Conservation (phyloP, 2,797 vertebrate genomes). For the Eulemur albifrons region DNA sequence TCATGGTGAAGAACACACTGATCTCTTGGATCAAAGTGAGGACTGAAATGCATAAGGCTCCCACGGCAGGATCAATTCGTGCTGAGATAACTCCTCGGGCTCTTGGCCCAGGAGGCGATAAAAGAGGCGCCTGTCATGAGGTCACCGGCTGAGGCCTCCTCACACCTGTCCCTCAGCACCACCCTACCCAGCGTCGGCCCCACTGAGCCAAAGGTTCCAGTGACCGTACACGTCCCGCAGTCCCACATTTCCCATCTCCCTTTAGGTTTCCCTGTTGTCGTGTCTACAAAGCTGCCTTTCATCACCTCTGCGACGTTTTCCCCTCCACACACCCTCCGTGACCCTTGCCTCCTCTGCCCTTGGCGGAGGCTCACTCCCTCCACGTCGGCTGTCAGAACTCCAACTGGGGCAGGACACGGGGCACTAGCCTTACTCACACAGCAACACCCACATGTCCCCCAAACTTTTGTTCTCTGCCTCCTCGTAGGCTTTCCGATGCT, state of each 20-base stretch:
- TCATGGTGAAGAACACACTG: constrained; percentile 20
- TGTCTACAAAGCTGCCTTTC: constrained; percentile 45
- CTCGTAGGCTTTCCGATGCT: background rate
- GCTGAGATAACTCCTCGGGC: constrained; percentile 13
- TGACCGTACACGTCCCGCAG: background rate
- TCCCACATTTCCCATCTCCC: background rate
- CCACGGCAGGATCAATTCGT: constrained; percentile 2
- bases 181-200: background rate
- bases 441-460: background rate
- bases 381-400: background rate
- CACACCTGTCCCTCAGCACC: constrained; percentile 26
- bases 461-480: background rate
- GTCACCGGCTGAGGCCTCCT: constrained; percentile 26
- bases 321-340: background rate
- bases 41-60: background rate
- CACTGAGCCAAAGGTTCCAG: constrained; percentile 35
- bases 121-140: constrained; percentile 31
- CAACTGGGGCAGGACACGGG: background rate
- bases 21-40: constrained; percentile 59
- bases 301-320: background rate
- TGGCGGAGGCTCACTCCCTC: background rate
- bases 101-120: constrained; percentile 55
- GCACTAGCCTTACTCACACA: background rate
- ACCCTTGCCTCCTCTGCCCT: background rate
- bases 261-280: background rate